phyloP scores from a whole-genome alignment of 2,888 invertebrate species.

The Sceliomorpha sp. region DNA sequence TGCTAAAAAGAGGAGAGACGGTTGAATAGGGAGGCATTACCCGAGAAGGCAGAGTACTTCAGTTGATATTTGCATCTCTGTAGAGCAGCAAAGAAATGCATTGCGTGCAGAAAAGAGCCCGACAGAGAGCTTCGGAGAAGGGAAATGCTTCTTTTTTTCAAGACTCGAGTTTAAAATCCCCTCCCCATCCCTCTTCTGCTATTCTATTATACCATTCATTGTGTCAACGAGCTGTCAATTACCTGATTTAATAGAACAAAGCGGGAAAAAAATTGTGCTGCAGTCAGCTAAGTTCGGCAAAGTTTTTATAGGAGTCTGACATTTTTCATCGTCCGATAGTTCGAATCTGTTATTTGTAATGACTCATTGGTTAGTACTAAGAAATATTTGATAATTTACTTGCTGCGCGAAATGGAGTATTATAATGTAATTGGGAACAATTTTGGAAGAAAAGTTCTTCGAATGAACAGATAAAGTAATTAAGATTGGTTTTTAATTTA shows the following conservation, averaged over 20 bases:
- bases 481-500: no score
- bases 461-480: no score
- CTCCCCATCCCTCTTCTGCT: not conserved
- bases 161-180: not conserved
- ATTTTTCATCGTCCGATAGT: no score
- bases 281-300: no score
- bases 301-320: no score
- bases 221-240: slow-evolving; percentile 1
- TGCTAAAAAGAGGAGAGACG: not conserved
- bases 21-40: not conserved
- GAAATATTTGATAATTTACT: no score
- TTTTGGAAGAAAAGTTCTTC: no score
- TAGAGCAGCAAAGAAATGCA: slow-evolving; percentile 13
- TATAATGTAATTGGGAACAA: no score
- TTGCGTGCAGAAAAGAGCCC: slow-evolving; percentile 3
- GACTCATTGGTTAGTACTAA: no score
- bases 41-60: slow-evolving; percentile 5
- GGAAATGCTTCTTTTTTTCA: slow-evolving; percentile 4
- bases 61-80: slow-evolving; percentile 18
- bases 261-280: no score
- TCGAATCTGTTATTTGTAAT: no score
- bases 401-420: no score
- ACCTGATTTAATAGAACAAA: not conserved
- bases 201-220: slow-evolving; percentile 5
- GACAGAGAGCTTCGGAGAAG: slow-evolving; percentile 2